Evolutionary conservation across 2,113 vertebrate species (phyloP), one percentile per base, ranked within the genome.

Genomic region (Lophius piscatorius): DNA sequence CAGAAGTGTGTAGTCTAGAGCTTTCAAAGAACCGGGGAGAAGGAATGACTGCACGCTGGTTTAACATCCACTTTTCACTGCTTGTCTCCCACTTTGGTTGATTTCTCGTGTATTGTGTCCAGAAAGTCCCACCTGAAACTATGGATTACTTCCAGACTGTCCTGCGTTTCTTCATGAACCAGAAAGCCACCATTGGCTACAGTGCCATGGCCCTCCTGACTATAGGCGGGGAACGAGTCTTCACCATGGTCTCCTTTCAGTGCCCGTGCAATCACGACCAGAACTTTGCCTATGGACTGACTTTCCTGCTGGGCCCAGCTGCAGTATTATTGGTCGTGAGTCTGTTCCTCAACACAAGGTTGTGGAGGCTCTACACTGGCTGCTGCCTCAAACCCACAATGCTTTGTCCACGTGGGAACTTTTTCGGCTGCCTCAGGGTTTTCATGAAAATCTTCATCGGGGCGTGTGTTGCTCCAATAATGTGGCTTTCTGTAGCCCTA

Each of bases 401-500:
- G 62, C 85, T 90, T 0, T 92, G 90, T 46, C 90, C 90, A 4
- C 65, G 69, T 9, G 83, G 82, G 8, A 91, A 89, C 80, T 83
- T 67, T 62, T 13, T 77, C 0, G 17, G 75, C 64, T 92, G 88
- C 57, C 24, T 83, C 1, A 50, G 64, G 7, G 74, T 76, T 5
- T 58, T 90, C 1, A 0, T 59, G 0, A 86, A 26, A 3, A 89
- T 92, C 52, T 33, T 87, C 14, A 21, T 41, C 0, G 78, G 78
- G 2, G 92, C 95, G 0, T 74, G 94, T 24, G 90, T 97, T 51
- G 93, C 94, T 1, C 95, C 96, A 0, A 46, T 93, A 31, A 98
- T 97, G 93, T 98, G 96, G 96, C 92, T 98, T 47, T 94, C 87
- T 0, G 94, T 96, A 84, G 95, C 95, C 56, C 77, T 98, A 82